Base-by-base conservation (phyloP, 2,888 invertebrate genomes). In the Gnatocerus cornutus region DNA sequence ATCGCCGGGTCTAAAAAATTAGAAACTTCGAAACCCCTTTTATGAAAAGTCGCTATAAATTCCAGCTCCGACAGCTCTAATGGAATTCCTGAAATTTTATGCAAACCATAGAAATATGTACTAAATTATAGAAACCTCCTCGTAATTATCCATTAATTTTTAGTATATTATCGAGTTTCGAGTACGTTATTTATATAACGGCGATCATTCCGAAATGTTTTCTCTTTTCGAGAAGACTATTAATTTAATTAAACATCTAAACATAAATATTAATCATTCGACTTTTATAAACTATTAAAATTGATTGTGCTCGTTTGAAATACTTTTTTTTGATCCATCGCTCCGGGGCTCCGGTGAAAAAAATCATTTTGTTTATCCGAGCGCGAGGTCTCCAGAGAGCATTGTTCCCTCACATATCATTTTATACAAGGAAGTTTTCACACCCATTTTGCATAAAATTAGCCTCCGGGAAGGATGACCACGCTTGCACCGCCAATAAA, bases 251-350 rank as follows among this genome's bases (percentile, higher is more conserved):
- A 59, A 59, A 45, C 46, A 59, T 43, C 45, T n/a, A 29, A 45
- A 45, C 45, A 59, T 59, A 59, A 59, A 59, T 59, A 59, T 59
- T 59, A 59, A 59, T 59, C 59, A 59, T 59, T 12, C 21, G 45
- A 59, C 59, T 59, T 59, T 59, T 59, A 59, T 59, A 59, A 59
- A 59, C 59, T 58, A 58, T 43, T 58, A 58, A 58, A 58, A 58
- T 58, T 43, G 58, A 58, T 58, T 41, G 58, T 58, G 45, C 46
- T 45, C 39, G 39, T 37, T 50, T n/a, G 27, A 50, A 46, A 50
- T 27, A 10, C 21, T 6, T 27, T 50, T 46, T 50, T 50, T 50
- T 50, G 29, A 50, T 50, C 29, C 27, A 29, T 9, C 5, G 27
- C 14, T 12, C 53, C 16, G 37, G 33, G 37, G 53, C 2, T 6